A percentile compares a stretch with the other conserved stretches of the same genome.
Evolutionary conservation across 1,140 invertebrate species (phyloP).

Genomic region (Dreissena polymorpha): DNA sequence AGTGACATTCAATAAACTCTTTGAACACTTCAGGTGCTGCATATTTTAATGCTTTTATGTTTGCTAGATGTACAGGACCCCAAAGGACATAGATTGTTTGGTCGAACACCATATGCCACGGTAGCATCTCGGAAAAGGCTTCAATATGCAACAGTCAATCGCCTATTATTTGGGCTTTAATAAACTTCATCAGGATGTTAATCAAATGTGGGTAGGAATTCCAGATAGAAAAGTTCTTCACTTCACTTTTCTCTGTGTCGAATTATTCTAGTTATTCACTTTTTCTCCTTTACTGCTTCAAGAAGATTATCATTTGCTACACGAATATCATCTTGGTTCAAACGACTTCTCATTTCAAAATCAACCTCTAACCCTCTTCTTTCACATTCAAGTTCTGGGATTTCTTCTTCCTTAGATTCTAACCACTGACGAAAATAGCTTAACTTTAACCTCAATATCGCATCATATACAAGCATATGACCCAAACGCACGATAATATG

Average conservation of each 20-base stretch:
- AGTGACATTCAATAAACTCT: conserved; percentile 30
- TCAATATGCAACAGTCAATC: conserved; percentile 31
- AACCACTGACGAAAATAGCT: not conserved
- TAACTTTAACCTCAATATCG: not conserved
- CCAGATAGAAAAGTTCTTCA: too few relatives aligned
- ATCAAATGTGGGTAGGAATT: too few relatives aligned
- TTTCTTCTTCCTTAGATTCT: too few relatives aligned
- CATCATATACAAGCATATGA: not conserved
- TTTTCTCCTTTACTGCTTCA: too few relatives aligned
- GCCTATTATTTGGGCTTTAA: conserved; percentile 12
- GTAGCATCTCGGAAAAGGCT: conserved; percentile 34
- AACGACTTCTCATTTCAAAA: too few relatives aligned
- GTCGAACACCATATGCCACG: conserved; percentile 28
- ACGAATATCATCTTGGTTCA: too few relatives aligned
- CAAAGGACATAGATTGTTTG: conserved; percentile 38
- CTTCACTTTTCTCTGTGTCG: too few relatives aligned
- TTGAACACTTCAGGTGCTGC: conserved; percentile 35
- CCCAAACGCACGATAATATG: conserved; percentile 31
- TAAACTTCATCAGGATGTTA: too few relatives aligned
- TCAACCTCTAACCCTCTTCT: too few relatives aligned
- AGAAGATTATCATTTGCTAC: too few relatives aligned
- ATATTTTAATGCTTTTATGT: conserved; percentile 31
- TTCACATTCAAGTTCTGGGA: too few relatives aligned
- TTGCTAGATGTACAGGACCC: conserved; percentile 39
- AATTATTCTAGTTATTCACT: too few relatives aligned